Evolutionary conservation across 2,797 vertebrate genomes (phyloP).

Genomic region (Acipenser ruthenus): DNA sequence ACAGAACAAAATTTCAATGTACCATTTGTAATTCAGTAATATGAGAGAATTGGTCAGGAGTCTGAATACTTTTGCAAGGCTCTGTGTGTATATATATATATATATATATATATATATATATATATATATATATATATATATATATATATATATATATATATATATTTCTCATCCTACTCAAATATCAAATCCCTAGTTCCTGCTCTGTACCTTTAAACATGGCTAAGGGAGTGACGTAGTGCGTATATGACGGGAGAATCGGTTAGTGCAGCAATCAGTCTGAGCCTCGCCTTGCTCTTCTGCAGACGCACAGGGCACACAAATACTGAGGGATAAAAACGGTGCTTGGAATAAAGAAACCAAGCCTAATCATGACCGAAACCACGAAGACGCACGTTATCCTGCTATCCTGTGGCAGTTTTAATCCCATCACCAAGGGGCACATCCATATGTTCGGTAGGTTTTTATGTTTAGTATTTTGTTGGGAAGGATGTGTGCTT

Average conservation of each 20-base stretch:
- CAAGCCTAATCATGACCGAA: conserved; percentile 71
- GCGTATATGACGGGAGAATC: conserved; percentile 22
- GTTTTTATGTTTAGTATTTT: conserved; percentile 28
- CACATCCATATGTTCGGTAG: conserved; percentile 98
- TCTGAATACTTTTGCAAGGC: too few species aligned
- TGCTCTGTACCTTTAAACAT: conserved; percentile 30
- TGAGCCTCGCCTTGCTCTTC: conserved; percentile 37
- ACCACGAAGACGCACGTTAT: conserved; percentile 87
- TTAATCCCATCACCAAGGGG: conserved; percentile 93
- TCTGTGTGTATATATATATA: too few species aligned
- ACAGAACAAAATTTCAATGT: too few species aligned
- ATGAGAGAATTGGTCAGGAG: too few species aligned
- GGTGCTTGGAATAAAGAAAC: background rate
- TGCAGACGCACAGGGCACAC: conserved; percentile 15
- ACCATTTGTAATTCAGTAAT: too few species aligned
- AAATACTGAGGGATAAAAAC: conserved; percentile 27
- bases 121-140: too few species aligned
- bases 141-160: too few species aligned
- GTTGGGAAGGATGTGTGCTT: too few species aligned
- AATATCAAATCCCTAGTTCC: too few species aligned
- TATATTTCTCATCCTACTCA: too few species aligned
- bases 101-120: too few species aligned
- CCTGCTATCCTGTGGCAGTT: conserved; percentile 90
- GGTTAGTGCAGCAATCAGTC: conserved; percentile 33
- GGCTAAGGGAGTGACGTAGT: conserved; percentile 26